phyloP scores from a whole-genome alignment of 2,797 vertebrate genomes.

The Alcedo quadribrachys region DNA sequence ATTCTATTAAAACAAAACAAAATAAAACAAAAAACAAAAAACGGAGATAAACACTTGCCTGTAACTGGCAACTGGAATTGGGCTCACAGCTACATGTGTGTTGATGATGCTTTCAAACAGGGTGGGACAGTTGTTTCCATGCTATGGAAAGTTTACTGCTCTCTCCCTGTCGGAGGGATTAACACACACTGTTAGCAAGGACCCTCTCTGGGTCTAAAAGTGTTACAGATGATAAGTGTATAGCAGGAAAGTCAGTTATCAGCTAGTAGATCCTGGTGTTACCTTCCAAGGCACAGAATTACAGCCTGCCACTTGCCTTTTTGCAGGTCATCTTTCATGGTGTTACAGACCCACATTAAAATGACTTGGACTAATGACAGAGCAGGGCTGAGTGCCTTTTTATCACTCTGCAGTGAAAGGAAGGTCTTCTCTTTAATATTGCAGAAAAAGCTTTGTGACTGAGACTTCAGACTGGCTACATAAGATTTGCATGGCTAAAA shows the following conservation, averaged over 20 bases:
- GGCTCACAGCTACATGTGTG: background rate
- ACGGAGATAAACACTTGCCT: background rate
- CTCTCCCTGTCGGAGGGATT: background rate
- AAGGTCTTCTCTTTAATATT: slow-evolving; percentile 24
- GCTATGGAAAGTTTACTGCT: background rate
- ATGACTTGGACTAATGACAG: slow-evolving; percentile 54
- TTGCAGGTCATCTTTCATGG: slow-evolving; percentile 64
- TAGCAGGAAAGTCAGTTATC: slow-evolving; percentile 70
- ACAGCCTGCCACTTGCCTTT: slow-evolving; percentile 63
- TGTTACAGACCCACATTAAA: slow-evolving; percentile 67
- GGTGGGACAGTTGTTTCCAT: background rate
- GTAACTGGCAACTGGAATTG: background rate
- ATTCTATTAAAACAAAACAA: background rate
- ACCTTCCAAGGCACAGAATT: slow-evolving; percentile 65
- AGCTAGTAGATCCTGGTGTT: slow-evolving; percentile 44
- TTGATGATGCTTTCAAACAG: background rate
- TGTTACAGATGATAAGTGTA: slow-evolving; percentile 56
- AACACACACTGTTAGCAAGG: background rate
- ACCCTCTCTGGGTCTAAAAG: background rate
- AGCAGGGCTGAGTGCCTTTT: slow-evolving; percentile 36
- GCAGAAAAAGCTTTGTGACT: slow-evolving; percentile 7
- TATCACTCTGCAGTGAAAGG: slow-evolving; percentile 25
- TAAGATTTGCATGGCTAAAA: slow-evolving; percentile 51
- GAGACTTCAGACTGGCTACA: slow-evolving; percentile 8
- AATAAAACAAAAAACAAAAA: no score